A percentile compares a stretch with the other conserved stretches of the same genome.
phyloP scores from a whole-genome alignment of 2,888 invertebrate species.

The Gymnocheta viridis region DNA sequence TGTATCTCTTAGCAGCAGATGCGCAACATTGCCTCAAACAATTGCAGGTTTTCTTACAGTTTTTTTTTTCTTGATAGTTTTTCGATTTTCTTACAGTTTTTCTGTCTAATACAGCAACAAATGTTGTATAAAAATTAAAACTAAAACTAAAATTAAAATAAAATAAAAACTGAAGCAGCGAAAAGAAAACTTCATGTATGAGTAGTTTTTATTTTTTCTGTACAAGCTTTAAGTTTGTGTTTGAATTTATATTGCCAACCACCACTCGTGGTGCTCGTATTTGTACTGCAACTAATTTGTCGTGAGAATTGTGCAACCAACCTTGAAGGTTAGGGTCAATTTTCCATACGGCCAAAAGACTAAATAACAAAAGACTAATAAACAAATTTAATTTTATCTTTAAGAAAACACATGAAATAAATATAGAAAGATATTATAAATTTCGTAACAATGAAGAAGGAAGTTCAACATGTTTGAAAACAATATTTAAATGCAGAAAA shows the following conservation, averaged over 20 bases:
- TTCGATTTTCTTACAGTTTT: conserved; percentile 39
- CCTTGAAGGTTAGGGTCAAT: conserved; percentile 70
- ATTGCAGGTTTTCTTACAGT: conserved; percentile 54
- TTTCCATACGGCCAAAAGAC: conserved; percentile 56
- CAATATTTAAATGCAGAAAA: conserved; percentile 19
- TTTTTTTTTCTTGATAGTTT: conserved; percentile 35
- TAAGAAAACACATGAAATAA: conserved; percentile 8
- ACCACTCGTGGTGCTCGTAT: conserved; percentile 17
- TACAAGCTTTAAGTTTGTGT: conserved; percentile 36
- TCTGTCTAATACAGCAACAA: conserved; percentile 18
- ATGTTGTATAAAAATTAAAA: background rate
- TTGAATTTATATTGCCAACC: conserved; percentile 15
- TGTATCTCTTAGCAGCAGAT: conserved; percentile 16
- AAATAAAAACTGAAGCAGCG: background rate
- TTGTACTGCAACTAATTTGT: conserved; percentile 62
- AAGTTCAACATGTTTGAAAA: conserved; percentile 24
- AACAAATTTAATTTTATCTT: conserved; percentile 20
- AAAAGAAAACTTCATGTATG: conserved; percentile 60
- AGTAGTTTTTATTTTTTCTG: conserved; percentile 54
- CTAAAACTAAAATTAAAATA: background rate
- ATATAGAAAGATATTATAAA: conserved; percentile 1
- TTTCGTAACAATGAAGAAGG: conserved; percentile 26
- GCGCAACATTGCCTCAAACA: conserved; percentile 58
- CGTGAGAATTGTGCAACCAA: conserved; percentile 69
- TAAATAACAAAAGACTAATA: background rate